phyloP scores from a whole-genome alignment of 2,113 vertebrate species.

The Cercopithecus mona region DNA sequence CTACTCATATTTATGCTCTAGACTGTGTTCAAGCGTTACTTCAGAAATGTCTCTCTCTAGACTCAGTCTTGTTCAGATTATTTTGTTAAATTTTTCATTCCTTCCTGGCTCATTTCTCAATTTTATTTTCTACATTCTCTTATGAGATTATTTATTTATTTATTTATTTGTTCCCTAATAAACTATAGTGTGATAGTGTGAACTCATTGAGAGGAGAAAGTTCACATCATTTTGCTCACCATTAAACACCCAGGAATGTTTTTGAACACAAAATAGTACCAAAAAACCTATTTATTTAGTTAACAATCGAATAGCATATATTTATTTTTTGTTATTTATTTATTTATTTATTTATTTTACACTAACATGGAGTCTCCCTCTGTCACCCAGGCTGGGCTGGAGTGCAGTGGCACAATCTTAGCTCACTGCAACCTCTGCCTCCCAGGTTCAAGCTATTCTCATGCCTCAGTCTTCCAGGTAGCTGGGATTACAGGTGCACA shows the following conservation, averaged over 20 bases:
- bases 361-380: too few relatives aligned
- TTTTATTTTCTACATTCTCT: not conserved
- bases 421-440: too few relatives aligned
- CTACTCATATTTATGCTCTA: not conserved
- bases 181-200: not conserved
- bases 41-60: not conserved
- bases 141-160: not conserved
- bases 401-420: too few relatives aligned
- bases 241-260: not conserved
- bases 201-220: not conserved
- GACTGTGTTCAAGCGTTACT: not conserved
- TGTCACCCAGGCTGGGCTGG: too few relatives aligned
- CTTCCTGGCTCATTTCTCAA: not conserved
- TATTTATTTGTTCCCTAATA: not conserved
- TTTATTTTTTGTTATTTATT: too few relatives aligned
- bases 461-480: too few relatives aligned
- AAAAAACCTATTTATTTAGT: not conserved
- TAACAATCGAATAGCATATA: not conserved
- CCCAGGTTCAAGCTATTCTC: too few relatives aligned
- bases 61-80: not conserved
- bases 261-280: not conserved
- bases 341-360: not conserved
- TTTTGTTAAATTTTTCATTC: not conserved
- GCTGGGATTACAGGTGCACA: too few relatives aligned
- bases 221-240: not conserved